Percentiles rank a stretch among this genome's conserved stretches.
Conservation (phyloP, 2,888 invertebrate species). For the Electrophaes corylata region DNA sequence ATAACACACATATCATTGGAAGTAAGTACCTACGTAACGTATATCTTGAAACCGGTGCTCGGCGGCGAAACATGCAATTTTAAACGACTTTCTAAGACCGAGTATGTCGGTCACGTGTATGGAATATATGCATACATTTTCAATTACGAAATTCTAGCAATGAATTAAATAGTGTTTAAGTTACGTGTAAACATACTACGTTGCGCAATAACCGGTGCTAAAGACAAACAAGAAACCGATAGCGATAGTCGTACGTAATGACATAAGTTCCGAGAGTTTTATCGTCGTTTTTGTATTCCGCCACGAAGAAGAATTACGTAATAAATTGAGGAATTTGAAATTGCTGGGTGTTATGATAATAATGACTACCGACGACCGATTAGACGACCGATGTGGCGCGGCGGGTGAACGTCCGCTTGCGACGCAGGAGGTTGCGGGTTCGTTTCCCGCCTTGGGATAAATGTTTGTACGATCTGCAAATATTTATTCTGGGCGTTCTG, state of each 20-base stretch:
- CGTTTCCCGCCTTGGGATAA: no score
- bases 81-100: constrained; percentile 65
- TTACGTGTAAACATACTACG: constrained; percentile 20
- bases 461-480: no score
- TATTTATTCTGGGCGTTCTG: no score
- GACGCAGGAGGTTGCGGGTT: no score
- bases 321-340: not conserved
- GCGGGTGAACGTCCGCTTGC: no score
- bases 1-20: constrained; percentile 33
- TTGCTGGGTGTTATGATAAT: not conserved
- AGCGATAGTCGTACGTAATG: constrained; percentile 16
- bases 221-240: constrained; percentile 23
- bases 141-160: constrained; percentile 28
- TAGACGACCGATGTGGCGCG: no score
- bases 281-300: constrained; percentile 11
- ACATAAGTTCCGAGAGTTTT: constrained; percentile 17
- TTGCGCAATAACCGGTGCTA: constrained; percentile 25
- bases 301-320: not conserved
- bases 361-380: no score
- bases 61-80: constrained; percentile 58
- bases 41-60: constrained; percentile 46
- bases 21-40: not conserved
- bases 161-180: constrained; percentile 20
- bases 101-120: constrained; percentile 30
- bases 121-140: constrained; percentile 25